Conservation (phyloP, 2,797 vertebrate genomes). For the Semotilus atromaculatus region DNA sequence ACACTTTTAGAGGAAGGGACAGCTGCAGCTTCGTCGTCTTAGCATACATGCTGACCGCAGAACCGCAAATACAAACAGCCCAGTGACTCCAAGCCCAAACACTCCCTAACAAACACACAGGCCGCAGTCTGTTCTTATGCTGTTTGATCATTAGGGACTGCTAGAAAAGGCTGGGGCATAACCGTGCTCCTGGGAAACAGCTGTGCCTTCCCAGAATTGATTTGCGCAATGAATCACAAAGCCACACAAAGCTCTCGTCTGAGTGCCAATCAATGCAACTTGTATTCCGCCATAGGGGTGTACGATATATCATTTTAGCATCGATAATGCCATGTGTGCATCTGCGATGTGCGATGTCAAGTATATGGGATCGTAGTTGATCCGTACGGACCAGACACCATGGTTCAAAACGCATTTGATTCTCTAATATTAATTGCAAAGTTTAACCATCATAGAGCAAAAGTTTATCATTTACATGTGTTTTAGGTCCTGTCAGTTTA, state of each 20-base stretch:
- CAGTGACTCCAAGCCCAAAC: constrained; percentile 32
- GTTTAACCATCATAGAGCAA: not conserved
- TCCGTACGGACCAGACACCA: not conserved
- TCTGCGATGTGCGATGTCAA: not conserved
- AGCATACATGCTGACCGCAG: constrained; percentile 32
- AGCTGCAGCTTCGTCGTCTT: constrained; percentile 26
- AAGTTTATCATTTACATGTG: not conserved
- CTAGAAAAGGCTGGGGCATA: constrained; percentile 17
- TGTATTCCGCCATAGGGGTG: not conserved
- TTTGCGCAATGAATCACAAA: constrained; percentile 42
- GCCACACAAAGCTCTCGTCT: constrained; percentile 13
- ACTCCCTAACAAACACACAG: constrained; percentile 27
- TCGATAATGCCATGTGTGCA: not conserved
- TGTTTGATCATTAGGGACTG: constrained; percentile 25
- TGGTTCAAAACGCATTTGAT: not conserved
- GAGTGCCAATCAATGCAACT: constrained; percentile 21
- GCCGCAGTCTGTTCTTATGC: constrained; percentile 1
- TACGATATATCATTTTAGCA: not conserved
- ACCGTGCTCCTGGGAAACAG: constrained; percentile 31
- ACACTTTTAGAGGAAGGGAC: constrained; percentile 31
- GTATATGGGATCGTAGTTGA: not conserved
- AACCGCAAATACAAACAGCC: constrained; percentile 41
- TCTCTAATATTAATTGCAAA: not conserved
- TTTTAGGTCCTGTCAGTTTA: not conserved
- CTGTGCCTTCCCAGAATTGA: constrained; percentile 35